A percentile compares a stretch with the other conserved stretches of the same genome.
Evolutionary conservation across 2,797 vertebrate species (phyloP).

Genomic region (Craterocephalus amniculus): DNA sequence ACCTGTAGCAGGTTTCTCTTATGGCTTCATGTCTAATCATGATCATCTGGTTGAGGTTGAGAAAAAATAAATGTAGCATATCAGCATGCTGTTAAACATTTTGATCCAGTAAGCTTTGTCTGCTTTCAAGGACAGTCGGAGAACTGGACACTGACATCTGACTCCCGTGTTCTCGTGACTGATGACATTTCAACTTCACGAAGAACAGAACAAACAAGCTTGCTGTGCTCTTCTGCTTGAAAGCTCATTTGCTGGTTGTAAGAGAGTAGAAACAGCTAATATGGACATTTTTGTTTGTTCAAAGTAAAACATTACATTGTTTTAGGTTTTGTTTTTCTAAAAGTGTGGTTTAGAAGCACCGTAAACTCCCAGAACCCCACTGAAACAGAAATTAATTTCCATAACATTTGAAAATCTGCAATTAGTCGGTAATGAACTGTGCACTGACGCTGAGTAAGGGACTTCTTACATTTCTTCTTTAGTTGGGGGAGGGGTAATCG

Average conservation of each 20-base stretch:
- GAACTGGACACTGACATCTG: slow-evolving; percentile 45
- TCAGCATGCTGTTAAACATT: neutral
- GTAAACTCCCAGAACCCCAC: neutral
- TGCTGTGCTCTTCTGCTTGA: neutral
- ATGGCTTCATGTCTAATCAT: slow-evolving; percentile 24
- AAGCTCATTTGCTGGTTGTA: neutral
- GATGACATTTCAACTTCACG: slow-evolving; percentile 23
- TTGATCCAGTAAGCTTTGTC: slow-evolving; percentile 18
- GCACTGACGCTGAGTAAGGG: too few relatives aligned
- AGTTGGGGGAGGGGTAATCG: too few relatives aligned
- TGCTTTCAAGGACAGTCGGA: slow-evolving; percentile 41
- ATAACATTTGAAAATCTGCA: neutral
- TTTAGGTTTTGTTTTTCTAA: too few relatives aligned
- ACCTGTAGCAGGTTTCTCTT: slow-evolving; percentile 24
- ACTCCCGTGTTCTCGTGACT: slow-evolving; percentile 41
- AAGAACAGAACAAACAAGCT: slow-evolving; percentile 6
- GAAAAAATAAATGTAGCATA: slow-evolving; percentile 4
- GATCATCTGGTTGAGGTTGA: neutral
- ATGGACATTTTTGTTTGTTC: too few relatives aligned
- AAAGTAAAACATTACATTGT: too few relatives aligned
- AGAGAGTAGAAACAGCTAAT: neutral
- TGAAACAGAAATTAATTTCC: neutral
- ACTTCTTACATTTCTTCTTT: neutral
- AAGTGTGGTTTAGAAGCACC: neutral
- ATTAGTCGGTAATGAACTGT: too few relatives aligned